Percentiles rank a stretch among this genome's conserved stretches.
Evolutionary conservation across 2,113 vertebrate species (phyloP).

Genomic region (Petroica traversi): DNA sequence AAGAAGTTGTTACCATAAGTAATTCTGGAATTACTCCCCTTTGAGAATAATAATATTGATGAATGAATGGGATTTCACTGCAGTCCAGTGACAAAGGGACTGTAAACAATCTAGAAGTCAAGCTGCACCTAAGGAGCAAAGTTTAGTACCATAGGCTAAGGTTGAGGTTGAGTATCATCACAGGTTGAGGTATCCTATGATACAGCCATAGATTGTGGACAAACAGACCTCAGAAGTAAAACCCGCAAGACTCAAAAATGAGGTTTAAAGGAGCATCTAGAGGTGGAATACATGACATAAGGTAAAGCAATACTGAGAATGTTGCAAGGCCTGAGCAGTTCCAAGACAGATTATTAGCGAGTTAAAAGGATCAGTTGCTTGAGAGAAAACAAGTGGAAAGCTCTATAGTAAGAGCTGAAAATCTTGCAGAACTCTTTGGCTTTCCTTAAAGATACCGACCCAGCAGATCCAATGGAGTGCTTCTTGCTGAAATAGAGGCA

Average conservation of each 20-base stretch:
- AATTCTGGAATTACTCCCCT: neutral
- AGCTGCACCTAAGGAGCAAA: neutral
- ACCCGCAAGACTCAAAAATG: neutral
- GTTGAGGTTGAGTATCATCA: too few species aligned
- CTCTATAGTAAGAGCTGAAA: neutral
- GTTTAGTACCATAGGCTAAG: neutral
- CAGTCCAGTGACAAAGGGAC: neutral
- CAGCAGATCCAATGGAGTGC: neutral
- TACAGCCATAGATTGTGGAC: neutral
- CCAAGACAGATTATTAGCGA: neutral
- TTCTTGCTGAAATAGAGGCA: neutral
- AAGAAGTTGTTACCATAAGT: neutral
- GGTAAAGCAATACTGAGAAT: neutral
- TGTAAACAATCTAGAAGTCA: neutral
- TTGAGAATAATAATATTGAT: neutral
- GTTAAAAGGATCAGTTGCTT: neutral
- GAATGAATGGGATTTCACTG: neutral
- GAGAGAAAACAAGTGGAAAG: neutral
- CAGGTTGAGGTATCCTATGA: neutral
- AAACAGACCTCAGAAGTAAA: neutral
- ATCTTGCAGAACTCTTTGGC: neutral
- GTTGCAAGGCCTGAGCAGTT: neutral
- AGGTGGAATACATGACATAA: neutral
- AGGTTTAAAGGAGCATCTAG: neutral
- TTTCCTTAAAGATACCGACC: neutral